phyloP scores from a whole-genome alignment of 2,888 invertebrate genomes.

The Melanostoma scalare region DNA sequence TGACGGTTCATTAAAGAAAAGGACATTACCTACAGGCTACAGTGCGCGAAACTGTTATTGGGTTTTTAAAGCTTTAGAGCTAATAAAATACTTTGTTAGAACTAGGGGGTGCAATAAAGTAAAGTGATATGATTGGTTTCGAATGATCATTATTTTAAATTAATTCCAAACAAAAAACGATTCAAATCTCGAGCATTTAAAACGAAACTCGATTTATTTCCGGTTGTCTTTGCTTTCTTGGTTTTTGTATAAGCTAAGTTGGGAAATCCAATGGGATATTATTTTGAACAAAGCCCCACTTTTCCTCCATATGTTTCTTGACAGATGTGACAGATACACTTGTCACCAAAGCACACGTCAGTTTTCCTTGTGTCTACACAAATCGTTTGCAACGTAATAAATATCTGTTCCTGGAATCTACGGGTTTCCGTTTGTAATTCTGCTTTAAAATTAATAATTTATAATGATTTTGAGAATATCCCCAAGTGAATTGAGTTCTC shows the following conservation, averaged over 20 bases:
- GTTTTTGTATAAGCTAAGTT: neutral
- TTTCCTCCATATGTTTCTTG: neutral
- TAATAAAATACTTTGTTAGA: no score
- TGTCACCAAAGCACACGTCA: constrained; percentile 55
- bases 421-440: no score
- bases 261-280: neutral
- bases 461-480: constrained; percentile 69
- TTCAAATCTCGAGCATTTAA: neutral
- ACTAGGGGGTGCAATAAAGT: no score
- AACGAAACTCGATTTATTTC: neutral
- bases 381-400: constrained; percentile 30
- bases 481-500: constrained; percentile 28
- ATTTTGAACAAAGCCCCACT: neutral
- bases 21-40: no score
- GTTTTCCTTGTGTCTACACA: neutral
- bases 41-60: no score
- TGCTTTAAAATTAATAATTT: neutral
- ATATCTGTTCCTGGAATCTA: neutral
- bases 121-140: no score
- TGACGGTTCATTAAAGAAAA: no score
- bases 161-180: neutral
- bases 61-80: no score
- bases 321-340: constrained; percentile 3
- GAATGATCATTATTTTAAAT: no score
- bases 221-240: neutral